Evolutionary conservation across 2,888 invertebrate species (phyloP).

Genomic region (Harmothoe impar): DNA sequence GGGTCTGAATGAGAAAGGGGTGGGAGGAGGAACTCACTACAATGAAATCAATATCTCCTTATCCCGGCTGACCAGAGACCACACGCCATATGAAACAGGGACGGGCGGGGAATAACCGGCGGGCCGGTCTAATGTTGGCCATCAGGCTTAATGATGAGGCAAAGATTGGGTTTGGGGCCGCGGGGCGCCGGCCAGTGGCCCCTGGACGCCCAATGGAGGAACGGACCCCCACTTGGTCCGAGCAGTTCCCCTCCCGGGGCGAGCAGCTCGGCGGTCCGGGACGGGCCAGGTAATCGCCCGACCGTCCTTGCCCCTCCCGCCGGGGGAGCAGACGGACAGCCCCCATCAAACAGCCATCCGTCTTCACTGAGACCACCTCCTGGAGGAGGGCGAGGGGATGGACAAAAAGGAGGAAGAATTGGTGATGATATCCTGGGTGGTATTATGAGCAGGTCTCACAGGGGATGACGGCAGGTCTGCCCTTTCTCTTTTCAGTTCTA

Average conservation of each 20-base stretch:
- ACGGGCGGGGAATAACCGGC: background rate
- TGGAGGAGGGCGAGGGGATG: background rate
- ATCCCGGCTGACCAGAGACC: conserved; percentile 17
- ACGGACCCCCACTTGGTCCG: background rate
- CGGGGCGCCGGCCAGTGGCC: background rate
- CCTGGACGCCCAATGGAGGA: background rate
- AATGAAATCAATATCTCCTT: conserved; percentile 42
- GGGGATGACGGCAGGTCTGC: background rate
- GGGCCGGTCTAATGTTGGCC: background rate
- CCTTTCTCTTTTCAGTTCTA: background rate
- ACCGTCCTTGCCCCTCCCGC: background rate
- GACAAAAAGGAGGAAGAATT: background rate
- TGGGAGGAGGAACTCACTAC: background rate
- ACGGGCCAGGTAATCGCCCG: background rate
- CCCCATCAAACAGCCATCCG: background rate
- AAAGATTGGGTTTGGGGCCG: conserved; percentile 31
- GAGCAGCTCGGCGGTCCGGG: background rate
- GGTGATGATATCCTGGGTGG: background rate
- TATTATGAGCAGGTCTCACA: background rate
- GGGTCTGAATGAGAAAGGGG: background rate
- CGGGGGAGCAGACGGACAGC: background rate
- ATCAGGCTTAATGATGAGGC: background rate
- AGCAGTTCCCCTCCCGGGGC: conserved; percentile 29
- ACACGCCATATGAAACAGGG: conserved; percentile 23
- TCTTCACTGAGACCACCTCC: background rate